Percentiles rank a stretch among this genome's conserved stretches.
These are phyloP conservation scores for Magallana nippona DNA, from an alignment of 2,888 invertebrate species.

Conservation along the genomic window DNA sequence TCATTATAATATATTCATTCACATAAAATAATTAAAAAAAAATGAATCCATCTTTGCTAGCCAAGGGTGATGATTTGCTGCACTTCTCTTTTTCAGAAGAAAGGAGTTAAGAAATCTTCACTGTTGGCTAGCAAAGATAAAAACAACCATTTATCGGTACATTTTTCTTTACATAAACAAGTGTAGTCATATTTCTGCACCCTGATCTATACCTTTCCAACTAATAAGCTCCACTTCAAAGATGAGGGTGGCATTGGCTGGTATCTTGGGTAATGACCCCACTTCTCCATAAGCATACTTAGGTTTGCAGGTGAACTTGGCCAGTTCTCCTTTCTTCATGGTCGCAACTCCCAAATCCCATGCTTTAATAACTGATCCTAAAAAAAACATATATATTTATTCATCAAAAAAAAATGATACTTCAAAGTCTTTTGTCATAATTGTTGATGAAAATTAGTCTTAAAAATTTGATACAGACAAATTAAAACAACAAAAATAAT, in stretches of 20 bases:
- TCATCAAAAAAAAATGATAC: constrained; percentile 1
- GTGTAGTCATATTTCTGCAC: not conserved
- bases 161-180: not conserved
- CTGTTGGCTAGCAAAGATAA: no score
- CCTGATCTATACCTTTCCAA: constrained; percentile 84
- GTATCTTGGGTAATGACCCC: constrained; percentile 93
- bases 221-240: constrained; percentile 90
- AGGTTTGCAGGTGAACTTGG: constrained; percentile 90
- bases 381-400: constrained; percentile 51
- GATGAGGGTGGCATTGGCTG: constrained; percentile 91
- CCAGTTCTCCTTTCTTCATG: constrained; percentile 94
- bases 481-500: no score
- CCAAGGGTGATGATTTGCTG: no score
- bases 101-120: no score
- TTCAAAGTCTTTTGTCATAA: no score
- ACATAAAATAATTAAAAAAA: no score
- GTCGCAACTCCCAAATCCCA: constrained; percentile 97
- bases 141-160: no score
- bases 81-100: no score
- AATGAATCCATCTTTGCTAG: no score
- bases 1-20: no score
- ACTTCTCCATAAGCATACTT: constrained; percentile 93
- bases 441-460: no score
- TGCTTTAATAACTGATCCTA: constrained; percentile 92
- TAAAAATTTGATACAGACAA: no score